Evolutionary conservation across 2,888 invertebrate genomes (phyloP).

Genomic region (Ethmia dodecea): DNA sequence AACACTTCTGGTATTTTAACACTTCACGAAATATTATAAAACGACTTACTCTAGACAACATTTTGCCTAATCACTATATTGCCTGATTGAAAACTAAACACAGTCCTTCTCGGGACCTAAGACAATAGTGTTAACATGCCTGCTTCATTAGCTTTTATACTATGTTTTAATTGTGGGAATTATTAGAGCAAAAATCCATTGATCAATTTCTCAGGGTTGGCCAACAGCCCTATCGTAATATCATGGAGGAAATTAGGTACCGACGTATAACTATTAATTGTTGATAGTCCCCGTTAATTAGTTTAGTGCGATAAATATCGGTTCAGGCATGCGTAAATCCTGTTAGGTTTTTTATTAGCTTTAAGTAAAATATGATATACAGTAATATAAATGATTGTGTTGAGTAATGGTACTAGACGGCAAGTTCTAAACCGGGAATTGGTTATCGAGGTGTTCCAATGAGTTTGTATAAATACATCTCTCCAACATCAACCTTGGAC

Average conservation of each 20-base stretch:
- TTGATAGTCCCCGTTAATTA: conserved; percentile 11
- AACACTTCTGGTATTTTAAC: no score
- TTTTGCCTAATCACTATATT: conserved; percentile 26
- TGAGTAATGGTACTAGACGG: no score
- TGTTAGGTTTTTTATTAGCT: conserved; percentile 1
- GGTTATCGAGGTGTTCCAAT: no score
- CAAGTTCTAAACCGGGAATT: no score
- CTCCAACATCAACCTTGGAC: no score
- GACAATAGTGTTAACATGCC: conserved; percentile 45
- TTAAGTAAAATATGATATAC: no score
- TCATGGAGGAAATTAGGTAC: conserved; percentile 25
- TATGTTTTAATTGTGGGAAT: conserved; percentile 70
- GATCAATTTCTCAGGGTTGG: conserved; percentile 69
- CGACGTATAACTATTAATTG: conserved; percentile 11
- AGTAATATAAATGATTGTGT: no score
- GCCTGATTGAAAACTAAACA: conserved; percentile 14
- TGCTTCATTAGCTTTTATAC: conserved; percentile 64
- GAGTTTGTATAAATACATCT: no score
- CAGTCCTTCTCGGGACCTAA: conserved; percentile 26
- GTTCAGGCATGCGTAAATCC: conserved; percentile 14
- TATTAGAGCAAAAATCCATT: conserved; percentile 70
- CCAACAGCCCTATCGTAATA: conserved; percentile 56
- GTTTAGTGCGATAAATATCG: conserved; percentile 6
- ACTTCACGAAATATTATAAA: no score
- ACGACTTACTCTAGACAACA: conserved; percentile 54